Conservation (phyloP, 2,888 invertebrate genomes). For the Drosophila dives region DNA sequence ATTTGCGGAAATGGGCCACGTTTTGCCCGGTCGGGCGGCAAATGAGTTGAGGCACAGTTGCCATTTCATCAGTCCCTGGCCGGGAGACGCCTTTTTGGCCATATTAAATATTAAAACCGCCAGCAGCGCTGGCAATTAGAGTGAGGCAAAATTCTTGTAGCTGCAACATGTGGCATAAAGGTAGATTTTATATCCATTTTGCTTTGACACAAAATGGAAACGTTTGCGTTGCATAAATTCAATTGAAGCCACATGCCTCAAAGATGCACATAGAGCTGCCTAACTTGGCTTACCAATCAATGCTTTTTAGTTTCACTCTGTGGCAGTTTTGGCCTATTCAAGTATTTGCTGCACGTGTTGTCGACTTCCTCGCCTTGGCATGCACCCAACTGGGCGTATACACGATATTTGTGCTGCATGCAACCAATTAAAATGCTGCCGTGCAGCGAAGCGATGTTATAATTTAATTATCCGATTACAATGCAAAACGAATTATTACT, state of each 20-base stretch:
- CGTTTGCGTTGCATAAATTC: conserved; percentile 49
- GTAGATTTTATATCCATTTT: conserved; percentile 6
- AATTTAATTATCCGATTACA: conserved; percentile 4
- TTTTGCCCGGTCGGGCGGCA: conserved; percentile 60
- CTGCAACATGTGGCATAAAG: conserved; percentile 31
- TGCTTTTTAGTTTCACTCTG: not conserved
- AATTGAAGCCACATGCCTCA: conserved; percentile 44
- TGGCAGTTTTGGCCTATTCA: conserved; percentile 7
- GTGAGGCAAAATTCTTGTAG: conserved; percentile 24
- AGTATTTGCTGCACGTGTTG: conserved; percentile 34
- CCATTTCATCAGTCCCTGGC: conserved; percentile 51
- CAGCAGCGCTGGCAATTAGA: conserved; percentile 48
- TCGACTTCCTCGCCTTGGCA: conserved; percentile 2
- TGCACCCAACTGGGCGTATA: conserved; percentile 57
- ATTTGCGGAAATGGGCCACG: conserved; percentile 61
- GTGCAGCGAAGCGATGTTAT: not conserved
- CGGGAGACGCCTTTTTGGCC: conserved; percentile 13
- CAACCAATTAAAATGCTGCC: conserved; percentile 4
- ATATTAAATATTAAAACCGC: conserved; percentile 59
- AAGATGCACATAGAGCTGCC: conserved; percentile 14
- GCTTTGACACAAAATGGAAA: conserved; percentile 35
- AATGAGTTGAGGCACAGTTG: conserved; percentile 62
- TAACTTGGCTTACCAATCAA: conserved; percentile 44
- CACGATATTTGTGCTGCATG: conserved; percentile 27
- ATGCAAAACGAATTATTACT: not conserved